Percentiles rank a stretch among this genome's conserved stretches.
Evolutionary conservation across 2,797 vertebrate genomes (phyloP).

Genomic region (Pipistrellus pipistrellus): DNA sequence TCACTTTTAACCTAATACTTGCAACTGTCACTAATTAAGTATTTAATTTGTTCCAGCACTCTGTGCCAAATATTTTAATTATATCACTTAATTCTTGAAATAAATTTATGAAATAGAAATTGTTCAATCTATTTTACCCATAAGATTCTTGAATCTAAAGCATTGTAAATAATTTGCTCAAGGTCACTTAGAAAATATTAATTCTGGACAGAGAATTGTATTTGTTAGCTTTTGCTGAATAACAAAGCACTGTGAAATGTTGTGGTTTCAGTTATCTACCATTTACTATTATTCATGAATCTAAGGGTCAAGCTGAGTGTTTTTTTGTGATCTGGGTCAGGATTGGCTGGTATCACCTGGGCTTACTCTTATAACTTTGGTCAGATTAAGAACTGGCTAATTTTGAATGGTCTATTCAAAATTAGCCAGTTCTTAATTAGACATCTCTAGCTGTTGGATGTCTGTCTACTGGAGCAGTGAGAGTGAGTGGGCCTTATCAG

Average conservation of each 20-base stretch:
- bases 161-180: not conserved
- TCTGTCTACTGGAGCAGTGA: not conserved
- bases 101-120: not conserved
- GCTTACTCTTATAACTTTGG: not conserved
- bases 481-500: not conserved
- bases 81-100: not conserved
- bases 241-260: not conserved
- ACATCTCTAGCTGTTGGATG: not conserved
- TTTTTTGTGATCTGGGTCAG: not conserved
- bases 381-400: not conserved
- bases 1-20: not conserved
- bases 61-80: constrained; percentile 18
- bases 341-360: not conserved
- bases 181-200: not conserved
- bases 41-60: not conserved
- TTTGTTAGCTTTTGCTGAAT: constrained; percentile 21
- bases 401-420: not conserved
- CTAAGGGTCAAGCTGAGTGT: not conserved
- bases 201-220: not conserved
- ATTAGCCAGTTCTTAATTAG: too few relatives aligned
- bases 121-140: not conserved
- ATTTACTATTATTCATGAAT: not conserved
- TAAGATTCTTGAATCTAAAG: not conserved
- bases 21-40: not conserved
- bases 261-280: not conserved